A percentile compares a stretch with the other conserved stretches of the same genome.
Conservation (phyloP, 2,113 vertebrate genomes). For the Coturnix japonica region DNA sequence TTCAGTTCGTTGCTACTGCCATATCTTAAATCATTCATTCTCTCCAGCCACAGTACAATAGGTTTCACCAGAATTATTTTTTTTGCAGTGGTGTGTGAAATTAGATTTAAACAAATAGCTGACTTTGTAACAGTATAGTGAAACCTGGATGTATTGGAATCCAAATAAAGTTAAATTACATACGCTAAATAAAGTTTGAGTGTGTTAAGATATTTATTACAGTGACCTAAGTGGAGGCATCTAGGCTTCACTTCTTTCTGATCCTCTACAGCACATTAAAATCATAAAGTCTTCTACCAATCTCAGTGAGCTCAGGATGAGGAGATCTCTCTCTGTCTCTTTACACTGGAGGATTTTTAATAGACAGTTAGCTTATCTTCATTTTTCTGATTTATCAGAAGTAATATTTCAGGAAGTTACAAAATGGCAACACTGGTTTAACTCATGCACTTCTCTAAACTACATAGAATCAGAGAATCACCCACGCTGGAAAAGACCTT, state of each 20-base stretch:
- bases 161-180: not conserved
- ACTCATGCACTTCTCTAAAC: not conserved
- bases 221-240: not conserved
- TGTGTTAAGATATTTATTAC: not conserved
- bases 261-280: not conserved
- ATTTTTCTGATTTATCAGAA: not conserved
- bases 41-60: not conserved
- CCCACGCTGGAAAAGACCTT: too few species aligned
- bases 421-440: not conserved
- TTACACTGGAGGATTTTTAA: rapidly evolving
- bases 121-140: constrained; percentile 2
- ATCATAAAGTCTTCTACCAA: not conserved
- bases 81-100: constrained; percentile 50
- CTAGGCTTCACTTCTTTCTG: not conserved
- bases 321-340: not conserved
- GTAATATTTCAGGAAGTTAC: not conserved
- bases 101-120: constrained; percentile 29
- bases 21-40: constrained; percentile 21
- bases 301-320: not conserved
- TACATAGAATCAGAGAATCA: too few species aligned
- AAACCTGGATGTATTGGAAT: not conserved
- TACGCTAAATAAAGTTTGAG: not conserved
- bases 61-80: not conserved
- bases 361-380: not conserved
- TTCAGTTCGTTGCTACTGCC: not conserved